Evolutionary conservation across 2,888 invertebrate species (phyloP).

Genomic region (Drosophila barbarae): DNA sequence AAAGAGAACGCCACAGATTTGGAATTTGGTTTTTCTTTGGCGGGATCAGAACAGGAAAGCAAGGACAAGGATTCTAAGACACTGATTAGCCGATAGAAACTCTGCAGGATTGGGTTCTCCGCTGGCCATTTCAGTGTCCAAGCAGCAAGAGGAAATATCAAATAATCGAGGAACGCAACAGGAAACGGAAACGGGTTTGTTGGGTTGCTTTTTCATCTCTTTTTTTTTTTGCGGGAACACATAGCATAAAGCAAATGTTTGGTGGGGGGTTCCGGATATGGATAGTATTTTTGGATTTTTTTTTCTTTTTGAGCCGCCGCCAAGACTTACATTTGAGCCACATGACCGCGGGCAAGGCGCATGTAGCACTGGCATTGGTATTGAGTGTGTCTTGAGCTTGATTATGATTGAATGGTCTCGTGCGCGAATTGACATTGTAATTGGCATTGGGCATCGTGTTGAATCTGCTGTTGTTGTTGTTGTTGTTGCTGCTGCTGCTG

Average conservation of each 20-base stretch:
- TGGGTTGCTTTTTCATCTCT: conserved; percentile 14
- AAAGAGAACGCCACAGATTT: conserved; percentile 13
- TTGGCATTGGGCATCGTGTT: conserved; percentile 64
- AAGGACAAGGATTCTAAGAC: conserved; percentile 11
- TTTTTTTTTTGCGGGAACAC: conserved; percentile 29
- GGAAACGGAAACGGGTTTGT: conserved; percentile 37
- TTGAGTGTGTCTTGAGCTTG: conserved; percentile 73
- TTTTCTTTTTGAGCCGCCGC: conserved; percentile 52
- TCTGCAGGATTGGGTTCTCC: too few relatives aligned
- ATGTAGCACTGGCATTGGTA: conserved; percentile 60
- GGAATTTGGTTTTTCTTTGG: conserved; percentile 15
- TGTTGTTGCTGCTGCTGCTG: conserved; percentile 38
- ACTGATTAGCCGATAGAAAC: conserved; percentile 27
- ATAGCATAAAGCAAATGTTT: conserved; percentile 35
- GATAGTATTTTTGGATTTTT: conserved; percentile 14
- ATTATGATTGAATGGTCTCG: conserved; percentile 71
- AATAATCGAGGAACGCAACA: conserved; percentile 43
- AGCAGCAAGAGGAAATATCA: conserved; percentile 3
- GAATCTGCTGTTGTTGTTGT: conserved; percentile 52
- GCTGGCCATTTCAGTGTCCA: conserved; percentile 19
- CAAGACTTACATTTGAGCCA: conserved; percentile 78
- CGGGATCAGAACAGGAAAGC: conserved; percentile 8
- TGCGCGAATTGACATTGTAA: conserved; percentile 69
- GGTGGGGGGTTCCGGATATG: conserved; percentile 8
- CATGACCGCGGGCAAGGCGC: conserved; percentile 71